phyloP scores from a whole-genome alignment of 2,888 invertebrate species.

The Zygaena filipendulae region DNA sequence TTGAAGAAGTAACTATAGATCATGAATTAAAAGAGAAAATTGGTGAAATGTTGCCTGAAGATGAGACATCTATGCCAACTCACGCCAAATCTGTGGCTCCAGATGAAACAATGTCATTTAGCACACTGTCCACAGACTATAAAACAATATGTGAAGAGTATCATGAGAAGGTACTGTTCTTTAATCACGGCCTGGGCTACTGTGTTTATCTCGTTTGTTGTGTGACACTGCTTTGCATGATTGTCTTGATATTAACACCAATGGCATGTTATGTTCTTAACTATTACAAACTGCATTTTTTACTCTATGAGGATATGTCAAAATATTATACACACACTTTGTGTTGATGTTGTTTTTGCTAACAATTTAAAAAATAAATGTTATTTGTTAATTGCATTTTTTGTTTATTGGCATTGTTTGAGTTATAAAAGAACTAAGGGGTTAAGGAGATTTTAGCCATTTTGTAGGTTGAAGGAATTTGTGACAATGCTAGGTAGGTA shows the following conservation, averaged over 20 bases:
- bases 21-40: constrained; percentile 30
- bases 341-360: too few relatives aligned
- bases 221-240: constrained; percentile 19
- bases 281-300: too few relatives aligned
- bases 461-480: too few relatives aligned
- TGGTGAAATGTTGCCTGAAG: constrained; percentile 20
- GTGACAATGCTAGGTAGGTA: too few relatives aligned
- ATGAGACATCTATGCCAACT: constrained; percentile 24
- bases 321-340: too few relatives aligned
- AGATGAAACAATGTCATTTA: constrained; percentile 56
- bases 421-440: too few relatives aligned
- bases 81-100: constrained; percentile 44
- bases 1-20: constrained; percentile 49
- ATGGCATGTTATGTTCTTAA: constrained; percentile 32
- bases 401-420: too few relatives aligned
- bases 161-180: constrained; percentile 70
- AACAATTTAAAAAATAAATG: too few relatives aligned
- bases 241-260: constrained; percentile 26
- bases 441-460: too few relatives aligned
- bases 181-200: constrained; percentile 25
- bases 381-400: too few relatives aligned
- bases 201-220: constrained; percentile 23
- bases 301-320: too few relatives aligned
- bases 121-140: constrained; percentile 75
- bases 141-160: constrained; percentile 78